A percentile compares a stretch with the other conserved stretches of the same genome.
These are phyloP conservation scores for Drosophila sp. DNA, from an alignment of 1,140 invertebrate genomes.

Conservation along the genomic window DNA sequence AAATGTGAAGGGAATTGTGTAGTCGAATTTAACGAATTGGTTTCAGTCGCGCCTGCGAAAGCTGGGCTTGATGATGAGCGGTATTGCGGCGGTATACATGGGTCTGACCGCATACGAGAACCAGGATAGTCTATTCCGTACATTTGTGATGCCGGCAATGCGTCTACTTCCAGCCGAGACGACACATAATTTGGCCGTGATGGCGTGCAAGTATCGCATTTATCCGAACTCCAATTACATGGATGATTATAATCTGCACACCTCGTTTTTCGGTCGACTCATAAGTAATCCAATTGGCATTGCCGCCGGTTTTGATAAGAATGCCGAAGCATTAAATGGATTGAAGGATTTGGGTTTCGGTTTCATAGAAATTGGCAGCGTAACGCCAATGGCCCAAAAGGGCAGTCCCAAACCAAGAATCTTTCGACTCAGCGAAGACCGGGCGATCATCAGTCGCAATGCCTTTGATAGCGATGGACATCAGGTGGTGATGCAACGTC, in stretches of 20 bases:
- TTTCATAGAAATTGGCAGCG: constrained; percentile 97
- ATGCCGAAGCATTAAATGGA: constrained; percentile 94
- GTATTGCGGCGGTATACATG: constrained; percentile 12
- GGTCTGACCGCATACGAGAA: constrained; percentile 19
- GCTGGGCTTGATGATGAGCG: constrained; percentile 1
- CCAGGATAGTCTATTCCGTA: constrained; percentile 1
- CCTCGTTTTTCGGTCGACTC: constrained; percentile 88
- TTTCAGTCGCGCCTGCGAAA: not conserved
- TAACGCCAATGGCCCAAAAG: constrained; percentile 95
- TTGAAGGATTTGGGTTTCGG: constrained; percentile 95
- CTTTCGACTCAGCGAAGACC: constrained; percentile 85
- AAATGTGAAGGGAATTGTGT: too few species aligned
- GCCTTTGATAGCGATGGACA: constrained; percentile 98
- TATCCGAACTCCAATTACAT: constrained; percentile 86
- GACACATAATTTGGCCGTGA: constrained; percentile 90
- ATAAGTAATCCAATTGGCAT: constrained; percentile 96
- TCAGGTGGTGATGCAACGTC: constrained; percentile 87
- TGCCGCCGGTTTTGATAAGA: constrained; percentile 98
- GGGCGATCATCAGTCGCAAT: constrained; percentile 93
- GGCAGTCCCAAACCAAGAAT: constrained; percentile 96
- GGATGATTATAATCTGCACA: constrained; percentile 87
- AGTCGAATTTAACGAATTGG: not conserved
- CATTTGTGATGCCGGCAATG: constrained; percentile 57
- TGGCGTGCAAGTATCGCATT: constrained; percentile 90
- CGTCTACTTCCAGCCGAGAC: constrained; percentile 87